These are phyloP conservation scores for Dasysyrphus albostriatus DNA, from an alignment of 2,888 invertebrate species.

Conservation along the genomic window DNA sequence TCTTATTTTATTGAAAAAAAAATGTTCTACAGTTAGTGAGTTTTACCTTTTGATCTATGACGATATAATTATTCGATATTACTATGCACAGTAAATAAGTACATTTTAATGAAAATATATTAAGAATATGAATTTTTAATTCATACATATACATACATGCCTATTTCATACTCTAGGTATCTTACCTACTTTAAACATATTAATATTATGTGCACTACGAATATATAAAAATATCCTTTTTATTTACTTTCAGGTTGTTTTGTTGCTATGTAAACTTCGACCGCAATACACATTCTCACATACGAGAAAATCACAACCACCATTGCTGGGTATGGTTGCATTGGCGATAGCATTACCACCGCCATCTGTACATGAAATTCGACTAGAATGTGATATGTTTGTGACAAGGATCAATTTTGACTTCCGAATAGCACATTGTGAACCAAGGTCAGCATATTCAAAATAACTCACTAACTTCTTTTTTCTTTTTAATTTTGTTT, in stretches of 20 bases:
- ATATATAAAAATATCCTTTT: neutral
- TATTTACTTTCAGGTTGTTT: conserved; percentile 90
- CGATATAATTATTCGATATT: too few species aligned
- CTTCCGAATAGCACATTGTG: conserved; percentile 98
- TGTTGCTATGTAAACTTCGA: conserved; percentile 95
- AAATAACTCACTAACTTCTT: neutral
- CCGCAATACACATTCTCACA: conserved; percentile 97
- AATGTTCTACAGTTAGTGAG: too few species aligned
- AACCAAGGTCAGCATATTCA: conserved; percentile 91
- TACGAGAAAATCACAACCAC: conserved; percentile 93
- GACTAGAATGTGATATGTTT: conserved; percentile 97
- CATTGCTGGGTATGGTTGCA: conserved; percentile 96
- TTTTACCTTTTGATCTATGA: too few species aligned
- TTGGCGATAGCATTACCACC: conserved; percentile 98
- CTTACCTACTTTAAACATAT: too few species aligned
- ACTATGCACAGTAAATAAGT: too few species aligned
- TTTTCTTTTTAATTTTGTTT: neutral
- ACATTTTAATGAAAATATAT: too few species aligned
- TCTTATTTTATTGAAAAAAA: too few species aligned
- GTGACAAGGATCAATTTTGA: conserved; percentile 98
- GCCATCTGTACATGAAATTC: conserved; percentile 98
- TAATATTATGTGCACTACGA: too few species aligned
- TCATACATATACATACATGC: too few species aligned
- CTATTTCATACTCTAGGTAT: too few species aligned
- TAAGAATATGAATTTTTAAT: too few species aligned